Conservation (phyloP, 2,113 vertebrate genomes). For the Pipa parva region DNA sequence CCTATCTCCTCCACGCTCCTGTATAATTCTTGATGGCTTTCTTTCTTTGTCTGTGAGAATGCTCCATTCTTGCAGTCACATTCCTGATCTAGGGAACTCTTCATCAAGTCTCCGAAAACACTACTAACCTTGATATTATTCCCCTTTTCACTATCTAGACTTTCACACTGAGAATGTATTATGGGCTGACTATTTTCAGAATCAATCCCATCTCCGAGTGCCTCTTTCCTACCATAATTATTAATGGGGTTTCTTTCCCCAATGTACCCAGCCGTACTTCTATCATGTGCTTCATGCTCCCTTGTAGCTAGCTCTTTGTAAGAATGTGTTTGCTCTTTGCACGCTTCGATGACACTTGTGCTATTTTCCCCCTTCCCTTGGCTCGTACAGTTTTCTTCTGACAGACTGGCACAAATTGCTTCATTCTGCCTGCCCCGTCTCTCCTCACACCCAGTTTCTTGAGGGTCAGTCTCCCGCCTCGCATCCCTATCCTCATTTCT, state of each 20-base stretch:
- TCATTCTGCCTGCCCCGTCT: neutral
- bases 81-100: neutral
- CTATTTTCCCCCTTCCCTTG: neutral
- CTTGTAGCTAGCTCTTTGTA: neutral
- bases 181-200: neutral
- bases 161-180: neutral
- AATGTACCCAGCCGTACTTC: too few relatives aligned
- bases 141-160: neutral
- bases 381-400: neutral
- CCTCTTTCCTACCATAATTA: neutral
- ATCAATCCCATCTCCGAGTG: neutral
- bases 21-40: neutral
- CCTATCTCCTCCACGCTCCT: conserved; percentile 2
- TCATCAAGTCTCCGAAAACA: neutral
- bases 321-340: neutral
- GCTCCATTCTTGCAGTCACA: neutral
- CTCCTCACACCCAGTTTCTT: neutral
- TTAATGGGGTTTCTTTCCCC: neutral
- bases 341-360: neutral
- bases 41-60: neutral
- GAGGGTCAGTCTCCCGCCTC: neutral
- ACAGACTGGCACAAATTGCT: neutral
- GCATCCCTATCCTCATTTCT: neutral
- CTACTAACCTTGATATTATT: neutral
- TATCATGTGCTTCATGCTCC: neutral